These are phyloP conservation scores for Zoanthus gigantus DNA, from an alignment of 92 coral and sea anemone genomes.

Conservation along the genomic window DNA sequence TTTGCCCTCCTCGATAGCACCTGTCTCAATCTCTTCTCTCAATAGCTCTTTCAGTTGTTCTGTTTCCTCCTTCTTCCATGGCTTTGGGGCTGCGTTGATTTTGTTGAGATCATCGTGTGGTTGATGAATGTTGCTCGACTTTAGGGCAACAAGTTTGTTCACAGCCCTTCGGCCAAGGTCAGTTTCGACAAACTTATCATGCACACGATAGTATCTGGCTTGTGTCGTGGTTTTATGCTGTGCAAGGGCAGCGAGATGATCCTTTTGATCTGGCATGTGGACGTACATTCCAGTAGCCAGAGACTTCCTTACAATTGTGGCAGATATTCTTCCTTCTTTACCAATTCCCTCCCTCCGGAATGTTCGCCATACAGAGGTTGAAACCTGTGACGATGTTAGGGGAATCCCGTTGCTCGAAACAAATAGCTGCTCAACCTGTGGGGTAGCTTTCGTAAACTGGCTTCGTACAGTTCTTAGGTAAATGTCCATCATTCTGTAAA, in stretches of 20 bases:
- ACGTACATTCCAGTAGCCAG: conserved; percentile 61
- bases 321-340: conserved; percentile 44
- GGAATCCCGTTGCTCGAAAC: conserved; percentile 66
- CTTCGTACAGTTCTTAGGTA: conserved; percentile 54
- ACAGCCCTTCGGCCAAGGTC: conserved; percentile 65
- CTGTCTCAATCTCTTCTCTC: conserved; percentile 49
- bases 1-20: conserved; percentile 52
- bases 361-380: conserved; percentile 53
- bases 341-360: conserved; percentile 62
- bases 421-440: conserved; percentile 39
- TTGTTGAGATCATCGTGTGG: not conserved
- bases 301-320: conserved; percentile 58
- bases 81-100: conserved; percentile 5
- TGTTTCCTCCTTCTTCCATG: conserved; percentile 51
- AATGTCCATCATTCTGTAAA: conserved; percentile 47
- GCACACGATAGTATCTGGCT: conserved; percentile 52
- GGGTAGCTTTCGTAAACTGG: conserved; percentile 22
- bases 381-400: conserved; percentile 65
- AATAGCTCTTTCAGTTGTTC: conserved; percentile 46
- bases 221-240: conserved; percentile 61
- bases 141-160: conserved; percentile 52
- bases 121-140: conserved; percentile 6
- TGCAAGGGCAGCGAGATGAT: conserved; percentile 63
- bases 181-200: conserved; percentile 56
- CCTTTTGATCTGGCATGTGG: conserved; percentile 60